Percentiles rank a stretch among this genome's conserved stretches.
phyloP scores from a whole-genome alignment of 2,797 vertebrate genomes.

The Rhinophrynus dorsalis region DNA sequence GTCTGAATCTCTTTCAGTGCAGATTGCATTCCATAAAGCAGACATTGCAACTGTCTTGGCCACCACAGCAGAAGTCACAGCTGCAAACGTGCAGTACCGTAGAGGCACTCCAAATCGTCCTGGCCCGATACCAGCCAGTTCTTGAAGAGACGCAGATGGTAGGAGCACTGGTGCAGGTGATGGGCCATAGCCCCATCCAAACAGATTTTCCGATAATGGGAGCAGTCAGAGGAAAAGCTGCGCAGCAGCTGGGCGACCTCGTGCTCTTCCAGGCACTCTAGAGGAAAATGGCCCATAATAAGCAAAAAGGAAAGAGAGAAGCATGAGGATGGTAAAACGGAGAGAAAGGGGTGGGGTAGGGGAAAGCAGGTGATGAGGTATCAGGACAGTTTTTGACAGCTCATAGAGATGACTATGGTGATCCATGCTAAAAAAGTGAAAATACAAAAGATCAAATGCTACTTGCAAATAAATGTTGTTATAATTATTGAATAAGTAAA shows the following conservation, averaged over 20 bases:
- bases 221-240: constrained; percentile 87
- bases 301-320: constrained; percentile 66
- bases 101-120: constrained; percentile 92
- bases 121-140: constrained; percentile 97
- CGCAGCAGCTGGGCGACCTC: constrained; percentile 92
- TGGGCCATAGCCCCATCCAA: constrained; percentile 91
- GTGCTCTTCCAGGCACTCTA: constrained; percentile 90
- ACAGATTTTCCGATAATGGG: constrained; percentile 78
- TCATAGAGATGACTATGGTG: constrained; percentile 17
- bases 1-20: constrained; percentile 50
- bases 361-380: constrained; percentile 26
- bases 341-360: background rate
- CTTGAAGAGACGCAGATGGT: constrained; percentile 97
- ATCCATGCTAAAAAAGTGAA: constrained; percentile 29
- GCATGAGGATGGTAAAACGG: constrained; percentile 53
- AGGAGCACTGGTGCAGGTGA: constrained; percentile 96
- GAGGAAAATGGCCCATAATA: constrained; percentile 74
- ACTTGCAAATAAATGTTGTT: too few species aligned
- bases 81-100: constrained; percentile 87
- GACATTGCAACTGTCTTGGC: constrained; percentile 55
- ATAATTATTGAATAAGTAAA: too few species aligned
- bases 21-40: constrained; percentile 64
- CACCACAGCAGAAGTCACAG: constrained; percentile 55
- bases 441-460: too few species aligned
- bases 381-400: constrained; percentile 35